Conservation (phyloP, 2,888 invertebrate genomes). For the Amorpha juglandis region DNA sequence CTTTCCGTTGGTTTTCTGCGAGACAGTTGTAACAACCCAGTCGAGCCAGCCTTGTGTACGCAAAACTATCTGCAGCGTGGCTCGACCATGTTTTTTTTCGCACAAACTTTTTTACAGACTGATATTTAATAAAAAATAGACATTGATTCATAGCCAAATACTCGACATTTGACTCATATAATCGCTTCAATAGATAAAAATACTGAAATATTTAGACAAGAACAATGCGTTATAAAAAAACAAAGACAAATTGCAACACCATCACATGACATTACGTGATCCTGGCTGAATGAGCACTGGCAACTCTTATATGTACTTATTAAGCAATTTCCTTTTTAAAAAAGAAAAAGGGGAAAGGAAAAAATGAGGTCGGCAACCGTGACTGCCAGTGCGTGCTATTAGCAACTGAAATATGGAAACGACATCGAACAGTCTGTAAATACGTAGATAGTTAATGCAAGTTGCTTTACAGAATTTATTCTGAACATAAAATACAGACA, state of each 20-base stretch:
- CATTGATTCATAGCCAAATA: too few species aligned
- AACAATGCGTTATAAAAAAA: not conserved
- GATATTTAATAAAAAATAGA: too few species aligned
- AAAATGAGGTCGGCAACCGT: conserved; percentile 19
- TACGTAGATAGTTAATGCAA: not conserved
- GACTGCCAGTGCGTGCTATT: conserved; percentile 2
- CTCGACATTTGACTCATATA: too few species aligned
- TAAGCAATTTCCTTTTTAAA: conserved; percentile 25
- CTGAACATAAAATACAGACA: too few species aligned
- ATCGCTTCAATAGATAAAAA: too few species aligned
- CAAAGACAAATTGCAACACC: not conserved
- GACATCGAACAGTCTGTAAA: not conserved
- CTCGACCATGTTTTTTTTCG: too few species aligned
- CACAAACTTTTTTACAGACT: too few species aligned
- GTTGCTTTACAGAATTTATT: not conserved
- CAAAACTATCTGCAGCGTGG: too few species aligned
- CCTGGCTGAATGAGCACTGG: not conserved
- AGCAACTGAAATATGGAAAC: conserved; percentile 17
- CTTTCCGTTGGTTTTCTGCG: too few species aligned
- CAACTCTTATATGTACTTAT: conserved; percentile 10
- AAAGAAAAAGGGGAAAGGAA: conserved; percentile 5
- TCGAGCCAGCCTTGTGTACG: too few species aligned
- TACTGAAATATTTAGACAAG: too few species aligned
- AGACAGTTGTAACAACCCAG: too few species aligned
- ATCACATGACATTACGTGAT: not conserved